phyloP scores from a whole-genome alignment of 2,888 invertebrate species.

The Neoascia interrupta region DNA sequence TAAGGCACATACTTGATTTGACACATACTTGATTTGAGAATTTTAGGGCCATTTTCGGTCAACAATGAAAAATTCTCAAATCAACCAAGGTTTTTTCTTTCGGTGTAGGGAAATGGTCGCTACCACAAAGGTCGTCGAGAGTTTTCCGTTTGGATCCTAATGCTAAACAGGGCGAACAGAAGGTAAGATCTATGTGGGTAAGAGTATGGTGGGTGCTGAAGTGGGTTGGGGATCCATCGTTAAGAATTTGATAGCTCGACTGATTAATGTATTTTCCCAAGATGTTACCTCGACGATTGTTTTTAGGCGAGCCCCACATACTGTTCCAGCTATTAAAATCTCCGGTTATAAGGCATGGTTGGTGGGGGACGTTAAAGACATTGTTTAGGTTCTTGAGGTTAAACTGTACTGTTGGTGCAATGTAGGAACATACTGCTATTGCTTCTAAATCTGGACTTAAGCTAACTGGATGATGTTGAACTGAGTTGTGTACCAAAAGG shows the following conservation, averaged over 20 bases:
- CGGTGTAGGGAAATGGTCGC: too few species aligned
- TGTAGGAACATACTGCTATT: too few species aligned
- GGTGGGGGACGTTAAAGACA: background rate
- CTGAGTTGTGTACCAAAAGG: background rate
- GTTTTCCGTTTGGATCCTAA: conserved; percentile 29
- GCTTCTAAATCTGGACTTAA: background rate
- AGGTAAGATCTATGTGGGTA: conserved; percentile 57
- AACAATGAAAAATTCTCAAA: too few species aligned
- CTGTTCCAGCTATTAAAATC: background rate
- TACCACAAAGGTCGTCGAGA: conserved; percentile 14
- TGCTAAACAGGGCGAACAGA: conserved; percentile 32
- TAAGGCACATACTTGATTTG: too few species aligned
- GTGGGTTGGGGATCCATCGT: conserved; percentile 53
- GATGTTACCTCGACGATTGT: conserved; percentile 6
- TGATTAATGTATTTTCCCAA: conserved; percentile 23
- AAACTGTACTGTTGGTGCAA: too few species aligned
- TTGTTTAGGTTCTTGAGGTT: background rate
- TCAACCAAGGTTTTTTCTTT: too few species aligned
- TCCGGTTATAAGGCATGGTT: background rate
- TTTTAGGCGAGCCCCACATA: background rate
- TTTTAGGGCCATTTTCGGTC: too few species aligned
- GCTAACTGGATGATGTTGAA: background rate
- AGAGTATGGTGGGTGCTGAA: conserved; percentile 57
- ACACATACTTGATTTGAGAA: too few species aligned
- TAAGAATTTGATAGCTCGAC: conserved; percentile 26